A percentile compares a stretch with the other conserved stretches of the same genome.
These are phyloP conservation scores for Thaleichthys pacificus DNA, from an alignment of 2,797 vertebrate species.

Conservation along the genomic window DNA sequence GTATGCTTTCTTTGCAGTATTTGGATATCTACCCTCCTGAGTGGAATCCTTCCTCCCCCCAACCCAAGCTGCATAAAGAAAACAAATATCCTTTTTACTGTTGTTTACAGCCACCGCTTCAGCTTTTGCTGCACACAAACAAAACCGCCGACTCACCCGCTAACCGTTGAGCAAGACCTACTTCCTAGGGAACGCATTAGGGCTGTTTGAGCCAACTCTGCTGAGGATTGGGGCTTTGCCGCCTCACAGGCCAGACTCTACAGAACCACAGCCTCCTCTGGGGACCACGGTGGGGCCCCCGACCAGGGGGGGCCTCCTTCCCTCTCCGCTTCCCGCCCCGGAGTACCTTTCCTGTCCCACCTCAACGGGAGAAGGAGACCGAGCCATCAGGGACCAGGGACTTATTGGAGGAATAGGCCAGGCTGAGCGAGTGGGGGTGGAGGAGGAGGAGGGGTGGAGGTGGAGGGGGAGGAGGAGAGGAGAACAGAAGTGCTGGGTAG, in stretches of 20 bases:
- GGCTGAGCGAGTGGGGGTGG: constrained; percentile 32
- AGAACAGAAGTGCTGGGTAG: constrained; percentile 7
- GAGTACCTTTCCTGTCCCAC: too few species aligned
- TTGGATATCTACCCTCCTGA: neutral
- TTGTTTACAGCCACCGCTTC: constrained; percentile 53
- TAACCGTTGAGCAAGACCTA: constrained; percentile 17
- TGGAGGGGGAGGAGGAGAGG: neutral
- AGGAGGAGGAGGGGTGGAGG: neutral
- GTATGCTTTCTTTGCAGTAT: neutral
- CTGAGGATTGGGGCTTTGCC: constrained; percentile 44
- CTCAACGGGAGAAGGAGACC: constrained; percentile 16
- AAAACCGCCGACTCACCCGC: constrained; percentile 28
- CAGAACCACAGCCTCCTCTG: constrained; percentile 31
- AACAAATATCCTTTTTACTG: constrained; percentile 36
- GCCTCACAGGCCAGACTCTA: constrained; percentile 17
- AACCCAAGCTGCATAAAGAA: constrained; percentile 47
- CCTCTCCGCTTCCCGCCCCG: too few species aligned
- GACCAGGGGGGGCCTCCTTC: too few species aligned
- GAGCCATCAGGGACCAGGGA: constrained; percentile 26
- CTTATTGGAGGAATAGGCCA: constrained; percentile 31
- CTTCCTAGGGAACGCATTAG: constrained; percentile 56
- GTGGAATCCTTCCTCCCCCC: constrained; percentile 7
- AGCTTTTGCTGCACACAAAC: constrained; percentile 49
- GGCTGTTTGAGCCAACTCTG: constrained; percentile 55
- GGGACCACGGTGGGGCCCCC: constrained; percentile 5